Base-by-base conservation (phyloP, 2,888 invertebrate genomes). In the Tanaodytes sp. region DNA sequence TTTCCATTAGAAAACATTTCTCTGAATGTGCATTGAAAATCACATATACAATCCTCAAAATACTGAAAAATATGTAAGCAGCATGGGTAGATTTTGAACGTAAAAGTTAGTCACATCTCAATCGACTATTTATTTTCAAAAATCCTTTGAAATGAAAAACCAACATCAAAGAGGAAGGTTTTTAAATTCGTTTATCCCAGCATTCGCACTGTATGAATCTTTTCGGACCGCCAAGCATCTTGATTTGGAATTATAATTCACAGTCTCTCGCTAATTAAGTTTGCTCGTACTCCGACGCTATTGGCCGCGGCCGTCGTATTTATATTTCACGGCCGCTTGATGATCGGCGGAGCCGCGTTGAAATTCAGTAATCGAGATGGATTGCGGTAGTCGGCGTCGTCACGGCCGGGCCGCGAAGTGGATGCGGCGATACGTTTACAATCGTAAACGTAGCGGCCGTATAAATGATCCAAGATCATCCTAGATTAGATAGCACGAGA, bases 321-420 rank as follows among this genome's bases (percentile, higher is more conserved):
- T n/a, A 33, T 33, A 33, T 8, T 33, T n/a, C 33, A n/a, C 33
- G 33, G 33, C 33, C 33, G n/a, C 5, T n/a, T n/a, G 8, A 33
- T 33, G 11, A 33, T 33, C 33, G n/a, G n/a, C 33, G n/a, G n/a
- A n/a, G 8, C 33, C 33, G 11, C 33, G 33, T 6, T n/a, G 12
- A 33, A 33, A 33, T 33, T 33, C n/a, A 33, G 12, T 33, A 8
- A 6, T n/a, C 33, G 33, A 33, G 33, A 33, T 33, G n/a, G 33
- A 33, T n/a, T n/a, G 33, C 11, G 11, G 33, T 11, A 6, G 33
- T 33, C 33, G 33, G n/a, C 23, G 33, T 33, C n/a, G n/a, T 33
- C n/a, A 6, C 11, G 9, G 33, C 33, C 12, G 11, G 5, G n/a
- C 33, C 2, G 12, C 33, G 8, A 9, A 27, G 5, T 27, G 4